Evolutionary conservation across 2,888 invertebrate species (phyloP).

Genomic region (Catonia carolina): DNA sequence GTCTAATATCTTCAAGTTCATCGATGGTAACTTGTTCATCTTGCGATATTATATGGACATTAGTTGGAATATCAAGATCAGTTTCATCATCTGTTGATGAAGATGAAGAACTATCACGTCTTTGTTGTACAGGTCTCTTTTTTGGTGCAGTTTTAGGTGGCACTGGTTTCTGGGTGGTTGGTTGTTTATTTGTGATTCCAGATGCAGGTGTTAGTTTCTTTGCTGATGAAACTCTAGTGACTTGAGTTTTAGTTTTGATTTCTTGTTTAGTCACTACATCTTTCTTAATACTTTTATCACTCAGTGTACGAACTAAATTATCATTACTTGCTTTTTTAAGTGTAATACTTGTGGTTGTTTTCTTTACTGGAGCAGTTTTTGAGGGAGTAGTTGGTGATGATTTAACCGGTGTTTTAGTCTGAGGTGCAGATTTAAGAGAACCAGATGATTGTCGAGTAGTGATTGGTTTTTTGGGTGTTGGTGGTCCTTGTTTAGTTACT

Average conservation of each 20-base stretch:
- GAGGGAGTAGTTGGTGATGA: not conserved
- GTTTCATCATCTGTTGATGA: conserved; percentile 31
- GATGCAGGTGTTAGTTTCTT: conserved; percentile 13
- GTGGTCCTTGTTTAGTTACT: conserved; percentile 15
- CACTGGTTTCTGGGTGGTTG: conserved; percentile 19
- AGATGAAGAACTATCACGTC: conserved; percentile 24
- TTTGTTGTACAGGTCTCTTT: conserved; percentile 18
- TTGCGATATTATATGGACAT: conserved; percentile 18
- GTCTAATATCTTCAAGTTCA: conserved; percentile 29
- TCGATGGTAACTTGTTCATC: conserved; percentile 25
- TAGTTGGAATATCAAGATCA: conserved; percentile 17
- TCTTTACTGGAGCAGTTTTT: not conserved
- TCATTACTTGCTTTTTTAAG: conserved; percentile 11
- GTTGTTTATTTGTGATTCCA: conserved; percentile 17
- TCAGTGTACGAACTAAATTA: conserved; percentile 8
- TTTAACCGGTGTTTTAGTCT: conserved; percentile 13
- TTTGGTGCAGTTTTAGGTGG: conserved; percentile 17
- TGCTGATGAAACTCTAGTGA: not conserved
- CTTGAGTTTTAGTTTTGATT: conserved; percentile 4
- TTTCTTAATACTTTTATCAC: conserved; percentile 17
- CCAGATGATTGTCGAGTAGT: conserved; percentile 16
- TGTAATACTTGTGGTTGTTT: not conserved
- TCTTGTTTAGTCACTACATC: conserved; percentile 18
- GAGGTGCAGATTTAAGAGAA: conserved; percentile 6
- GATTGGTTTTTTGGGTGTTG: not conserved